phyloP scores from a whole-genome alignment of 2,888 invertebrate species.

The Xiphydria camelus region DNA sequence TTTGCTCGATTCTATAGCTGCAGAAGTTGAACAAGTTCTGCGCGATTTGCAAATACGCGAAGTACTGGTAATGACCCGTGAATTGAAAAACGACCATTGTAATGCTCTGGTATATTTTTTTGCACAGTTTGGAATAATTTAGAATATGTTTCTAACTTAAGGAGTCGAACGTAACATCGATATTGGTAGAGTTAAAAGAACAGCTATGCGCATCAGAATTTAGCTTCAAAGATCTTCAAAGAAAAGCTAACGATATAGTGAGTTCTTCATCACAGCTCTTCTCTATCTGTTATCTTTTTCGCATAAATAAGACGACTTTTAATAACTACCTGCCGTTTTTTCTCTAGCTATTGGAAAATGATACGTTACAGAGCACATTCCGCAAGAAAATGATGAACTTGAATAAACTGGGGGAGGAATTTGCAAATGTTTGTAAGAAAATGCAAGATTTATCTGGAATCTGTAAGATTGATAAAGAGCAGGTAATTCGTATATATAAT shows the following conservation, averaged over 20 bases:
- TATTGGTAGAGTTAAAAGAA: constrained; percentile 33
- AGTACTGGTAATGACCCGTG: constrained; percentile 30
- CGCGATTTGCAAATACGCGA: constrained; percentile 35
- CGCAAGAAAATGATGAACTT: constrained; percentile 36
- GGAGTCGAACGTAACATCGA: constrained; percentile 26
- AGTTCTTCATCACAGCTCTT: constrained; percentile 25
- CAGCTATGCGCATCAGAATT: constrained; percentile 35
- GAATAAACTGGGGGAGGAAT: constrained; percentile 44
- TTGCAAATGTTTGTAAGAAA: constrained; percentile 46
- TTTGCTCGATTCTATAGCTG: constrained; percentile 36
- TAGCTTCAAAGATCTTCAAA: constrained; percentile 39
- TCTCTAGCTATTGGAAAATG: constrained; percentile 40
- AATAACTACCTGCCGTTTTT: constrained; percentile 5
- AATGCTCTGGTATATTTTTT: no score
- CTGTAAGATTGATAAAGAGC: constrained; percentile 34
- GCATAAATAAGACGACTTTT: background rate
- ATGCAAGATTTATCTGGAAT: constrained; percentile 48
- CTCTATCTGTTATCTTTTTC: constrained; percentile 1
- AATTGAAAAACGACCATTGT: background rate
- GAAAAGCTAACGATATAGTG: constrained; percentile 40
- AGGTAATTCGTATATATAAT: no score
- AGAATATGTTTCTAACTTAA: constrained; percentile 20
- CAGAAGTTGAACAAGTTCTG: constrained; percentile 45
- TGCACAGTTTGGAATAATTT: no score
- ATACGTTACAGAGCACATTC: constrained; percentile 35